phyloP scores from a whole-genome alignment of 2,113 vertebrate species.

The Dasyprocta punctata region DNA sequence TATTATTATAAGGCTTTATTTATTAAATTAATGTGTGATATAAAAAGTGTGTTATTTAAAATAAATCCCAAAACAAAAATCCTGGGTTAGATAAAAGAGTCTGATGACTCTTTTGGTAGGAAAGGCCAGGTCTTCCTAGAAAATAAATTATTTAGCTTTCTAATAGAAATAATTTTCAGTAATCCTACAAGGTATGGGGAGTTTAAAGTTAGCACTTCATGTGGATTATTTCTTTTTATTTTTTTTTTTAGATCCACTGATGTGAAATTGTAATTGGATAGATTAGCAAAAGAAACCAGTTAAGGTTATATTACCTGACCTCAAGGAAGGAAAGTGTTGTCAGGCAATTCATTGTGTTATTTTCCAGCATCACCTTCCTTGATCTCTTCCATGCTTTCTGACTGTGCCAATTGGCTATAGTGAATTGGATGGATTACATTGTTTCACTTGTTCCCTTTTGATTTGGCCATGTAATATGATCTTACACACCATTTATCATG shows the following conservation, averaged over 20 bases:
- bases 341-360: background rate
- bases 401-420: background rate
- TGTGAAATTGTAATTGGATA: background rate
- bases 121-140: background rate
- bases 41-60: constrained; percentile 27
- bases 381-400: background rate
- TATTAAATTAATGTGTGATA: background rate
- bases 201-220: background rate
- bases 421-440: background rate
- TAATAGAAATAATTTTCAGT: background rate
- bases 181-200: background rate
- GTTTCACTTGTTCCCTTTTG: constrained; percentile 21
- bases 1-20: background rate
- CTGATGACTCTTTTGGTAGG: background rate
- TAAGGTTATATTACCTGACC: background rate
- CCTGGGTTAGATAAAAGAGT: background rate
- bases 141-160: background rate
- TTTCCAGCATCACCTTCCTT: background rate
- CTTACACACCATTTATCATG: background rate
- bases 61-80: constrained; percentile 36
- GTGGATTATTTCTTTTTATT: background rate
- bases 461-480: background rate
- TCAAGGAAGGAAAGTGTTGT: background rate
- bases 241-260: background rate
- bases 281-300: background rate